Percentiles rank a stretch among this genome's conserved stretches.
phyloP scores from a whole-genome alignment of 1,140 invertebrate genomes.

The Fopius arisanus region DNA sequence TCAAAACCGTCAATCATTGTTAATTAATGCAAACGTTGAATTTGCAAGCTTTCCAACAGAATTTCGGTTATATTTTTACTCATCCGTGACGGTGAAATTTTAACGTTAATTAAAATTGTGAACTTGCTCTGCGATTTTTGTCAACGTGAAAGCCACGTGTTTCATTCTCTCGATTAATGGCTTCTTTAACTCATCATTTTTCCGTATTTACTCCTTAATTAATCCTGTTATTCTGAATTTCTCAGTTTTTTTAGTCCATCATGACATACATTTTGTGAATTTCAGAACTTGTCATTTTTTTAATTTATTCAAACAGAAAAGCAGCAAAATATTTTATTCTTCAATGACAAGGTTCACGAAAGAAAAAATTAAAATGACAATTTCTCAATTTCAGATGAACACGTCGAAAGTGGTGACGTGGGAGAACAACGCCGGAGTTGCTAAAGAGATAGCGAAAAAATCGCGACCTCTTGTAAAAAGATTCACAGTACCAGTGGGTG shows the following conservation, averaged over 20 bases:
- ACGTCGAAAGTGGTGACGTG: constrained; percentile 63
- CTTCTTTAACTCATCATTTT: background rate
- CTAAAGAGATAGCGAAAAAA: constrained; percentile 67
- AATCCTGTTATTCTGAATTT: background rate
- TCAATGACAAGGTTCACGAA: no score
- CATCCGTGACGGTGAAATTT: background rate
- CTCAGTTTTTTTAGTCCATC: background rate
- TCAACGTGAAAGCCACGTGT: background rate
- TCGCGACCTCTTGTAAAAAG: constrained; percentile 71
- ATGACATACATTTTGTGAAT: no score
- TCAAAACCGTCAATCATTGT: constrained; percentile 11
- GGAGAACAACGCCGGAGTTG: constrained; percentile 73
- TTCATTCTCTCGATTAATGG: background rate
- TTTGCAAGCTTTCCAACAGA: background rate
- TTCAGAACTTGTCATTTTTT: no score
- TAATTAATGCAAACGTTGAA: constrained; percentile 8
- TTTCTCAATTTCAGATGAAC: constrained; percentile 45
- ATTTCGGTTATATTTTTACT: background rate
- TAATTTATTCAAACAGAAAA: no score
- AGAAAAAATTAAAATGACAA: no score
- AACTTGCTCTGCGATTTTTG: background rate
- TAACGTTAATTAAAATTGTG: background rate
- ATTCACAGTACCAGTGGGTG: constrained; percentile 72
- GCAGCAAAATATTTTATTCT: no score
- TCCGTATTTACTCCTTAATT: background rate